A percentile compares a stretch with the other conserved stretches of the same genome.
phyloP scores from a whole-genome alignment of 2,113 vertebrate genomes.

The Silurus meridionalis region DNA sequence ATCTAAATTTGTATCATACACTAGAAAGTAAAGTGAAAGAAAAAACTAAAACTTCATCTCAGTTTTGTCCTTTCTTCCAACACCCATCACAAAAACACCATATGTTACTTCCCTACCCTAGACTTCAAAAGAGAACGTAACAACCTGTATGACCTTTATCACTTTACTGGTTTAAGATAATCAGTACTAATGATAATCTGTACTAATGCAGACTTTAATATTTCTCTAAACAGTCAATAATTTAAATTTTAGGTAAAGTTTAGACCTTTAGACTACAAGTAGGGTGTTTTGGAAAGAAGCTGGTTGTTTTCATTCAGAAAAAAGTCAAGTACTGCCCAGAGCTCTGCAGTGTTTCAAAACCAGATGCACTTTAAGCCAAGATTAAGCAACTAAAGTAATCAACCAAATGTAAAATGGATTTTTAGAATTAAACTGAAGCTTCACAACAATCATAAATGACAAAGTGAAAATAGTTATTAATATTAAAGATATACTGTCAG shows the following conservation, averaged over 20 bases:
- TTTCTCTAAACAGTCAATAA: background rate
- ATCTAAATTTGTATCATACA: too few species aligned
- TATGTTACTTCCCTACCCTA: too few species aligned
- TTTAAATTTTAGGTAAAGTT: background rate
- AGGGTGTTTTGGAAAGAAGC: background rate
- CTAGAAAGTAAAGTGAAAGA: too few species aligned
- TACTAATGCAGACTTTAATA: background rate
- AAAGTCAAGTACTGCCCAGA: background rate
- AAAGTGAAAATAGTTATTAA: background rate
- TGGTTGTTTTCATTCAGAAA: background rate
- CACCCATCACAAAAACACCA: too few species aligned
- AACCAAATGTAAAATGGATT: background rate
- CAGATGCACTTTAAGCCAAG: background rate
- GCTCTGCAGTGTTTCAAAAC: background rate
- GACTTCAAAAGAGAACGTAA: too few species aligned
- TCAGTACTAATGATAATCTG: slow-evolving; percentile 2
- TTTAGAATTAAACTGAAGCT: background rate
- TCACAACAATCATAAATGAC: background rate
- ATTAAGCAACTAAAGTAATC: background rate
- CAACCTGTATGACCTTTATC: background rate
- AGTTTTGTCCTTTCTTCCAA: too few species aligned
- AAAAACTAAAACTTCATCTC: too few species aligned
- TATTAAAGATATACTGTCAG: background rate
- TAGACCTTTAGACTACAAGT: background rate
- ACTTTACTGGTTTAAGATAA: background rate